Conservation (phyloP, 2,888 invertebrate species). For the Tetheella fluctuosa region DNA sequence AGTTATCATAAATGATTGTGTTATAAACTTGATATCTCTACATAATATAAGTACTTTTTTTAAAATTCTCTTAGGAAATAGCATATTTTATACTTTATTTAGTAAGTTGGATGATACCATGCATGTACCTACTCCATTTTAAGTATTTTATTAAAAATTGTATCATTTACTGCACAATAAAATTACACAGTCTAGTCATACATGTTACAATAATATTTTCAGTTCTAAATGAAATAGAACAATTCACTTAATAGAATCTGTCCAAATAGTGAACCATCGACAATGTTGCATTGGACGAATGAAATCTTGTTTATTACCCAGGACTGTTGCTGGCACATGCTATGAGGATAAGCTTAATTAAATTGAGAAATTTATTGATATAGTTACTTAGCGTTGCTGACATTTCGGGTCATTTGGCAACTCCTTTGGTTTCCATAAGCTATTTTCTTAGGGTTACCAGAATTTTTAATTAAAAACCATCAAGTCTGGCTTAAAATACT, state of each 20-base stretch:
- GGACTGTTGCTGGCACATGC: conserved; percentile 38
- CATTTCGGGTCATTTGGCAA: conserved; percentile 34
- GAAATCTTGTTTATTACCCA: conserved; percentile 49
- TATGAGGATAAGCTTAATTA: conserved; percentile 62
- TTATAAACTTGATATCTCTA: too few species aligned
- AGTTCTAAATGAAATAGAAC: conserved; percentile 25
- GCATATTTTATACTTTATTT: background rate
- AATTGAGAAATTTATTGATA: conserved; percentile 69
- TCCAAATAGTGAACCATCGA: conserved; percentile 18
- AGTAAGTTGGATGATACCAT: background rate
- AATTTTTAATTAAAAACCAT: too few species aligned
- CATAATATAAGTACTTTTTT: too few species aligned
- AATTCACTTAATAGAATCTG: conserved; percentile 33
- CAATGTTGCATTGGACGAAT: conserved; percentile 44
- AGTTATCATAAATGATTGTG: too few species aligned
- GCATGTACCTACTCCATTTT: background rate
- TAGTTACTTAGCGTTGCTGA: conserved; percentile 44
- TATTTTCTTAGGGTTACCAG: background rate
- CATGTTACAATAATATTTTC: conserved; percentile 7
- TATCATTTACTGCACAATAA: background rate
- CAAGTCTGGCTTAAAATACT: background rate
- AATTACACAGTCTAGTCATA: conserved; percentile 3
- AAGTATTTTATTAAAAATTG: background rate
- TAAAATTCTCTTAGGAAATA: background rate
- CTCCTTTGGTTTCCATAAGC: conserved; percentile 11